Conservation (phyloP, 2,888 invertebrate genomes). For the Agonum fuliginosum region DNA sequence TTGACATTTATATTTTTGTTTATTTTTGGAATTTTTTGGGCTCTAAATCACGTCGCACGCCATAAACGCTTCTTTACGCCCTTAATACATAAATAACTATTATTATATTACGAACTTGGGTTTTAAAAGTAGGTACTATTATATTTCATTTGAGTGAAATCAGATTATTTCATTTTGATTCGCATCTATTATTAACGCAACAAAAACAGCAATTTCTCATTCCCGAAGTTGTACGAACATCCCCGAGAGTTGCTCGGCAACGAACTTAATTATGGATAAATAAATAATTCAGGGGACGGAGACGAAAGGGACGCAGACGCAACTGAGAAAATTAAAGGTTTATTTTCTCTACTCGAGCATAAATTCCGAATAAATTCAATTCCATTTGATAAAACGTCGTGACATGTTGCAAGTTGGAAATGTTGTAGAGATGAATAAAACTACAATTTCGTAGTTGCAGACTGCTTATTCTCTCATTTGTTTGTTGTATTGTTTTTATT, state of each 20-base stretch:
- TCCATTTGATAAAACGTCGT: constrained; percentile 24
- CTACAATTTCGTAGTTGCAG: background rate
- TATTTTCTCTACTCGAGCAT: constrained; percentile 31
- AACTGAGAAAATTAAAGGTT: constrained; percentile 32
- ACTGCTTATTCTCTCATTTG: background rate
- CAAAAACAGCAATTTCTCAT: constrained; percentile 23
- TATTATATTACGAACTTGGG: too few species aligned
- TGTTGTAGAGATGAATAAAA: background rate
- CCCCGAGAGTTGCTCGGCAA: background rate
- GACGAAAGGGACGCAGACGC: background rate
- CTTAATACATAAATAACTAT: background rate
- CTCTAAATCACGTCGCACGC: too few species aligned
- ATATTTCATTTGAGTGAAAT: background rate
- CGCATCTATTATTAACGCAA: background rate
- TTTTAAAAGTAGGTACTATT: background rate
- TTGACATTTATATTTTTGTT: too few species aligned
- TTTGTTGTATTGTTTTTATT: background rate
- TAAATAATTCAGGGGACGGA: constrained; percentile 28
- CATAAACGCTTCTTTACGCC: too few species aligned
- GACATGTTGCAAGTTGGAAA: background rate
- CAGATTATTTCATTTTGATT: background rate
- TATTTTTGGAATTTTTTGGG: too few species aligned
- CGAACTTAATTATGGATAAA: constrained; percentile 47
- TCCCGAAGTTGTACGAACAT: background rate
- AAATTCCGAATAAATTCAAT: constrained; percentile 36